A percentile compares a stretch with the other conserved stretches of the same genome.
phyloP scores from a whole-genome alignment of 2,113 vertebrate genomes.

The Pseudorectes ferrugineus region DNA sequence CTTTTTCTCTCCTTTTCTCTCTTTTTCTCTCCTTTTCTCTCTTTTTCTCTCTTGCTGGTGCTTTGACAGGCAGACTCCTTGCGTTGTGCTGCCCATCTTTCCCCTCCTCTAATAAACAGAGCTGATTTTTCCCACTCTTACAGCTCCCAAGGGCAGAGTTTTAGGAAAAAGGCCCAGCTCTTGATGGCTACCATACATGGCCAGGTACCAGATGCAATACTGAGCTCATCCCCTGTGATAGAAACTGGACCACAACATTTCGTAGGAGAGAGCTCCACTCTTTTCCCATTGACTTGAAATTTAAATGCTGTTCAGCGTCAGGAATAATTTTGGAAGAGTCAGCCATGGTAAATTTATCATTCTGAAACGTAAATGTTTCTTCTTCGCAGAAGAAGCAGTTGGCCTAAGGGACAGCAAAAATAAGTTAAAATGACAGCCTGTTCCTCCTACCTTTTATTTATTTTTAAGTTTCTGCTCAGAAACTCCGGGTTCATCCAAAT shows the following conservation, averaged over 20 bases:
- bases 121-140: neutral
- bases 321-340: neutral
- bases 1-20: neutral
- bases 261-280: neutral
- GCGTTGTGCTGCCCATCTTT: neutral
- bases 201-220: neutral
- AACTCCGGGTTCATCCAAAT: conserved; percentile 26
- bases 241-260: neutral
- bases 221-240: neutral
- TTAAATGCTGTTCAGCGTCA: neutral
- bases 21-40: neutral
- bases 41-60: neutral
- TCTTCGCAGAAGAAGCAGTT: neutral
- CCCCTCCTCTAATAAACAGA: neutral
- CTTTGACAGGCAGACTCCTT: neutral
- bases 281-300: neutral
- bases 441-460: conserved; percentile 41
- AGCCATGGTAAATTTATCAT: neutral
- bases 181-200: neutral
- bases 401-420: conserved; percentile 13
- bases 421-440: conserved; percentile 30
- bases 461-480: conserved; percentile 20
- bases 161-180: neutral
- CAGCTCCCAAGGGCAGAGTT: neutral
- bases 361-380: conserved; percentile 5